Evolutionary conservation across 2,888 invertebrate species (phyloP).

Genomic region (Eulithis prunata): DNA sequence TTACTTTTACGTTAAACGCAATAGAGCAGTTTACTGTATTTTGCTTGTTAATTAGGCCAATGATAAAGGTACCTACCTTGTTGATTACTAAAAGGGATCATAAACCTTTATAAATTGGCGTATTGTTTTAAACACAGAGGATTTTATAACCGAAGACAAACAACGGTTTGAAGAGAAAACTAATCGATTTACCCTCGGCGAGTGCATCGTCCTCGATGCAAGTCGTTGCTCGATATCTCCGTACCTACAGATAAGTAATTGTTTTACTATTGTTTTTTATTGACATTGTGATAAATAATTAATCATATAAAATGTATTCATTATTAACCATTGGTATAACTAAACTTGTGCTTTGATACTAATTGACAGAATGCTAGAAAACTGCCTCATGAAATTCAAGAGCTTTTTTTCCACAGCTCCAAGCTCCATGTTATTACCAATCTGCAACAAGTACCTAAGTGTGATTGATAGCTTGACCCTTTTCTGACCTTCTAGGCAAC

Average conservation of each 20-base stretch:
- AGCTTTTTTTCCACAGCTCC: not conserved
- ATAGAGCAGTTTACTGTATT: not conserved
- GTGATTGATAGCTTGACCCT: conserved; percentile 1
- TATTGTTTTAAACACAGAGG: conserved; percentile 55
- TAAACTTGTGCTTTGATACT: not conserved
- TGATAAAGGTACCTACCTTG: conserved; percentile 11
- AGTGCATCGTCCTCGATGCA: conserved; percentile 61
- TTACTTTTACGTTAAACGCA: not conserved
- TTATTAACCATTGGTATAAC: not conserved
- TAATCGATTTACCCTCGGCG: conserved; percentile 60
- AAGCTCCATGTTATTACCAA: not conserved
- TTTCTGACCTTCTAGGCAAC: not conserved
- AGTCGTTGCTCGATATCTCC: conserved; percentile 55
- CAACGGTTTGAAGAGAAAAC: conserved; percentile 60
- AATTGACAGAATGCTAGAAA: not conserved
- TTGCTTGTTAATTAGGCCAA: no score
- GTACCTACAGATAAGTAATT: conserved; percentile 50
- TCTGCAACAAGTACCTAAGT: not conserved
- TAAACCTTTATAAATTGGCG: conserved; percentile 52
- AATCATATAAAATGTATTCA: conserved; percentile 34
- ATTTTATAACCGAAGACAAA: conserved; percentile 51
- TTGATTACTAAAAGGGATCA: conserved; percentile 42
- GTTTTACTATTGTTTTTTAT: conserved; percentile 56
- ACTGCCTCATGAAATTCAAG: not conserved
- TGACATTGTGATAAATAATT: conserved; percentile 46